These are phyloP conservation scores for Melinopterus prodromus DNA, from an alignment of 2,888 invertebrate species.

Conservation along the genomic window DNA sequence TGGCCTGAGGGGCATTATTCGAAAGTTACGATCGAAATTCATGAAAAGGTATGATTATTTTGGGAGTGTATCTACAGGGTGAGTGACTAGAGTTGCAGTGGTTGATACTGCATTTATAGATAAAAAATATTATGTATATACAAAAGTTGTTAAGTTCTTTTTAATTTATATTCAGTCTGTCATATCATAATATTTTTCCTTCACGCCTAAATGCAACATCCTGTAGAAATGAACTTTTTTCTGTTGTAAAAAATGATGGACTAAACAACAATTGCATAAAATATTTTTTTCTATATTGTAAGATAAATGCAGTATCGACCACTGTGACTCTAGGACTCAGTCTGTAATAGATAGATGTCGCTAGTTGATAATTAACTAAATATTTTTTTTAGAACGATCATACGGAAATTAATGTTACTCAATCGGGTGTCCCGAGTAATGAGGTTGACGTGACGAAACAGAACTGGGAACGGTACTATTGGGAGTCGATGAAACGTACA, in stretches of 20 bases:
- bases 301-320: too few species aligned
- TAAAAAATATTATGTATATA: neutral
- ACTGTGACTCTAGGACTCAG: neutral
- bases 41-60: constrained; percentile 72
- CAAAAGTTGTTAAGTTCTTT: too few species aligned
- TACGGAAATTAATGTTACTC: constrained; percentile 83
- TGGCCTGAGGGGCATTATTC: constrained; percentile 96
- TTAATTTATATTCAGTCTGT: too few species aligned
- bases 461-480: constrained; percentile 96
- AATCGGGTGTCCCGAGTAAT: constrained; percentile 83
- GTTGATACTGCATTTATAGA: neutral
- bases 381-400: constrained; percentile 73
- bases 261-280: too few species aligned
- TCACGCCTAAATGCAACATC: too few species aligned
- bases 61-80: neutral
- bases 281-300: too few species aligned
- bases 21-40: constrained; percentile 82
- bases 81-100: constrained; percentile 10
- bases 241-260: neutral
- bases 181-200: too few species aligned
- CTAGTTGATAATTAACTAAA: neutral
- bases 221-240: too few species aligned
- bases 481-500: constrained; percentile 91
- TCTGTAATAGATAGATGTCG: neutral
- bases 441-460: constrained; percentile 81